Conservation (phyloP, 2,888 invertebrate genomes). For the Cryptocheilus praepositus region DNA sequence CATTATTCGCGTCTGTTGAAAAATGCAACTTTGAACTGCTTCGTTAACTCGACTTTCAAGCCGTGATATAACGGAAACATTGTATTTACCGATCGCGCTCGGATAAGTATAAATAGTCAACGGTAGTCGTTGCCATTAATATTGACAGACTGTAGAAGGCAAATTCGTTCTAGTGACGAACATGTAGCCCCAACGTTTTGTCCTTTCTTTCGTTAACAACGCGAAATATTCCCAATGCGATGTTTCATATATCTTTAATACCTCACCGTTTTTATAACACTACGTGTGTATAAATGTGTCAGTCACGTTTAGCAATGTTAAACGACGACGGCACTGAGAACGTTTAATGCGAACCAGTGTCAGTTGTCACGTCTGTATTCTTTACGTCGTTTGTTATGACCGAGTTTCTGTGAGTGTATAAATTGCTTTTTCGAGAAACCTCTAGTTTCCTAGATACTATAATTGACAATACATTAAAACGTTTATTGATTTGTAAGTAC, state of each 20-base stretch:
- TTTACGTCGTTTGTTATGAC: neutral
- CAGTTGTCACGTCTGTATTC: neutral
- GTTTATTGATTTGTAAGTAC: conserved; percentile 45
- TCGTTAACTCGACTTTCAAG: too few species aligned
- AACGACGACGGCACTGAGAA: too few species aligned
- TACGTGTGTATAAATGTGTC: conserved; percentile 28
- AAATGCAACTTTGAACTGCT: too few species aligned
- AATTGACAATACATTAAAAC: conserved; percentile 34
- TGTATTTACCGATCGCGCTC: too few species aligned
- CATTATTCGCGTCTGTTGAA: too few species aligned
- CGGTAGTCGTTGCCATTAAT: neutral
- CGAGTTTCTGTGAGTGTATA: neutral
- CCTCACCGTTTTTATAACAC: conserved; percentile 28
- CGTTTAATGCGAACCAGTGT: neutral
- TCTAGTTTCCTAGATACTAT: conserved; percentile 15
- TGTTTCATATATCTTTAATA: conserved; percentile 22
- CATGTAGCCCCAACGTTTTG: neutral
- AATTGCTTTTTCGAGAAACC: conserved; percentile 1
- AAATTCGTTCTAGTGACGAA: conserved; percentile 8
- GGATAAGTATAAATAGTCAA: neutral
- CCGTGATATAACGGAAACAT: too few species aligned
- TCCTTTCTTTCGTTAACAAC: conserved; percentile 14
- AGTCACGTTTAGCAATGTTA: conserved; percentile 8
- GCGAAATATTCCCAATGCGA: conserved; percentile 15
- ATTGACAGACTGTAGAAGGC: neutral